Percentiles rank a stretch among this genome's conserved stretches.
These are phyloP conservation scores for Eulemur albifrons DNA, from an alignment of 2,797 vertebrate species.

Conservation along the genomic window DNA sequence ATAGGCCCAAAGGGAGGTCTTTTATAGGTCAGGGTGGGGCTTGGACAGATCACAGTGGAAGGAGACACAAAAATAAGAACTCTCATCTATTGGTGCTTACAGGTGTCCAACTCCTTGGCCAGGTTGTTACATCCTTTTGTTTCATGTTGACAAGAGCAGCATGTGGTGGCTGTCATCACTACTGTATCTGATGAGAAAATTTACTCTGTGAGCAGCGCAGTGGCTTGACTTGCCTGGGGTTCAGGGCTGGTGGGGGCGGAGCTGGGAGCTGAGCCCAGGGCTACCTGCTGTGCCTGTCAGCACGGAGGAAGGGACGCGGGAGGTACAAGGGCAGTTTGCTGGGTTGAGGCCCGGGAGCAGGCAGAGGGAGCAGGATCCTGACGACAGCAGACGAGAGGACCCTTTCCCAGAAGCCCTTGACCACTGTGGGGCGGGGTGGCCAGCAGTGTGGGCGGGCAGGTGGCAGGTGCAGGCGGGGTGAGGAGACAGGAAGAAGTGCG, in stretches of 20 bases:
- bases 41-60: neutral
- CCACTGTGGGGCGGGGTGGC: too few species aligned
- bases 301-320: fast-evolving
- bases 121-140: neutral
- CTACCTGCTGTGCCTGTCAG: neutral
- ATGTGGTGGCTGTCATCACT: neutral
- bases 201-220: neutral
- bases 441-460: neutral
- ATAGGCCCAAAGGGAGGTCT: too few species aligned
- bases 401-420: neutral
- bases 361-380: neutral
- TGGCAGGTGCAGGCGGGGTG: neutral
- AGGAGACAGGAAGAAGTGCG: neutral
- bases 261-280: neutral
- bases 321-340: neutral
- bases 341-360: neutral
- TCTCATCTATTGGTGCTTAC: neutral
- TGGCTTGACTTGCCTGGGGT: neutral
- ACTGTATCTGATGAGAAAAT: neutral
- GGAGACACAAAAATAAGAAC: neutral
- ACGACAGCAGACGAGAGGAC: neutral
- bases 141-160: neutral
- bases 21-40: neutral
- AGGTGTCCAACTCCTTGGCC: neutral
- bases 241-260: neutral